These are phyloP conservation scores for Lethocerus indicus DNA, from an alignment of 1,140 invertebrate species.

Conservation along the genomic window DNA sequence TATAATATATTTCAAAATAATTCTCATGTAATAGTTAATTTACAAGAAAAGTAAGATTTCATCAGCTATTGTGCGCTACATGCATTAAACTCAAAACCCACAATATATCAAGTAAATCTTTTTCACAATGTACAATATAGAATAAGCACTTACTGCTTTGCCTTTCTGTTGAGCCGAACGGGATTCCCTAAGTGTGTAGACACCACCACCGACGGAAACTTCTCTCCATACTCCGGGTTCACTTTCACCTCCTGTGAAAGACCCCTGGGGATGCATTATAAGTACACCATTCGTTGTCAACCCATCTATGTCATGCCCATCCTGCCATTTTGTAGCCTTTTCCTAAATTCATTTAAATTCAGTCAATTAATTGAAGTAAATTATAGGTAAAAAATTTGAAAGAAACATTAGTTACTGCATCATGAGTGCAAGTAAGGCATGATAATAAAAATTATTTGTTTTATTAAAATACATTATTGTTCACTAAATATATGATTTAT, in stretches of 20 bases:
- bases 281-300: constrained; percentile 96
- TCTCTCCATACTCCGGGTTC: constrained; percentile 82
- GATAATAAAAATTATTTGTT: no score
- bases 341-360: constrained; percentile 44
- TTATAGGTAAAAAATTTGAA: background rate
- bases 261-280: constrained; percentile 81
- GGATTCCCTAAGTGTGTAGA: constrained; percentile 86
- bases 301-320: constrained; percentile 86
- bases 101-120: no score
- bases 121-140: no score
- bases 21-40: no score
- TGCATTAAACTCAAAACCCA: no score
- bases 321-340: constrained; percentile 98
- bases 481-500: no score
- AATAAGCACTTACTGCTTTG: constrained; percentile 39
- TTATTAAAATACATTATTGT: no score
- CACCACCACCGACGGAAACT: constrained; percentile 90
- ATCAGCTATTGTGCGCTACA: no score
- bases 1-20: no score
- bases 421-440: no score
- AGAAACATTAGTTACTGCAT: no score
- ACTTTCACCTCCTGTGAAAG: constrained; percentile 61
- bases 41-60: no score
- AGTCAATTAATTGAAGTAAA: background rate
- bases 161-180: constrained; percentile 87